phyloP scores from a whole-genome alignment of 2,797 vertebrate species.

The Champsocephalus esox region DNA sequence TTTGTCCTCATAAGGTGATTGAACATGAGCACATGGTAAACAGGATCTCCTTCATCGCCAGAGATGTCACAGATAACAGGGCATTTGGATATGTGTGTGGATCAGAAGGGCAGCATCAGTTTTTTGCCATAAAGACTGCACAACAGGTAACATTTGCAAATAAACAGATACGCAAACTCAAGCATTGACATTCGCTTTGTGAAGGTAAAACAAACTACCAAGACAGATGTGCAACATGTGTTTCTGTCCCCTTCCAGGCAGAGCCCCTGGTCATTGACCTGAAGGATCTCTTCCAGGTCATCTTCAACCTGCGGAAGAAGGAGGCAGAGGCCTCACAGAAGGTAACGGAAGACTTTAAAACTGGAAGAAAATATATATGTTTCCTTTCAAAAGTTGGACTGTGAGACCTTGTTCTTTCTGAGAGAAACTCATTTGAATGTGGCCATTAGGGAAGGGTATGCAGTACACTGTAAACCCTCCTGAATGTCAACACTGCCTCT shows the following conservation, averaged over 20 bases:
- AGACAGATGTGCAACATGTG: background rate
- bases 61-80: slow-evolving; percentile 96
- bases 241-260: slow-evolving; percentile 81
- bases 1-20: slow-evolving; percentile 83
- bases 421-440: slow-evolving; percentile 38
- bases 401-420: slow-evolving; percentile 52
- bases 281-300: slow-evolving; percentile 97
- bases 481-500: slow-evolving; percentile 65
- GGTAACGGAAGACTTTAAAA: slow-evolving; percentile 61
- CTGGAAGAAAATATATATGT: slow-evolving; percentile 7
- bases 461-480: slow-evolving; percentile 3
- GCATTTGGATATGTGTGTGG: slow-evolving; percentile 98
- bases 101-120: slow-evolving; percentile 97
- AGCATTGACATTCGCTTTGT: background rate
- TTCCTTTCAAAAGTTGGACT: slow-evolving; percentile 1
- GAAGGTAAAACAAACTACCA: background rate
- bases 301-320: slow-evolving; percentile 95
- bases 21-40: slow-evolving; percentile 96
- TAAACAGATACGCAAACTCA: background rate
- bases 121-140: slow-evolving; percentile 96
- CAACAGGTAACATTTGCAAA: slow-evolving; percentile 88
- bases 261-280: slow-evolving; percentile 95
- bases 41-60: slow-evolving; percentile 98
- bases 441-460: slow-evolving; percentile 24
- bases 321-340: slow-evolving; percentile 87